Base-by-base conservation (phyloP, 1,140 invertebrate species). In the Akabosia matsudoensis region DNA sequence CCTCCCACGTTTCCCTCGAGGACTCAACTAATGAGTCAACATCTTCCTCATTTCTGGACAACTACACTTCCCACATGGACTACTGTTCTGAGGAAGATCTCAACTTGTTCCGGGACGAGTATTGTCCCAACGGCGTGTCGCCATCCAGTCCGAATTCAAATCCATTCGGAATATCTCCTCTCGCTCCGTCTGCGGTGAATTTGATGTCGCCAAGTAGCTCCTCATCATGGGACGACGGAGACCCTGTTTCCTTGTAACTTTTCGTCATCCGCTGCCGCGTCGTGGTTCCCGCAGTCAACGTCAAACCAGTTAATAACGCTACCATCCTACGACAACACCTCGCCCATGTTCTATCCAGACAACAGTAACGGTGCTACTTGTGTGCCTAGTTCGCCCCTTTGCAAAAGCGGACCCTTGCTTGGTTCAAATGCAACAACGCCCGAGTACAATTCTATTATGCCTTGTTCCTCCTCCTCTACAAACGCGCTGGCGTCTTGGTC, bases 401-500 rank as follows among this genome's bases (percentile, higher is more conserved):
- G 61, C 28, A 67, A 67, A 31, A 67, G 61, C 7, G n/a, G 61
- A 10, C 31, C 61, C 54, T 7, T 18, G 13, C 24, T 30, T 31
- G 28, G 61, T 67, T 67, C 67, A 51, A 72, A 22, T 70, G 72
- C 33, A 52, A 31, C 76, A 34, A n/a, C n/a, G n/a, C 31, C 79
- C 33, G 78, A 78, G 74, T 80, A 80, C 79, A 80, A 80, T 80
- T 75, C 74, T 34, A 73, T 74, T 24, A 61, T 78, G 79, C 79
- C 76, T 80, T 80, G 72, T 61, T 45, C 77, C 18, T 70, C 77
- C 3, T 64, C 33, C 37, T 10, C 61, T 67, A 7, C 61, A 14
- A 61, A 61, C 24, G 54, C 54, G n/a, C 30, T 67, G 4, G 28
- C 61, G 10, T 31, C 61, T 28, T 22, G 26, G 10, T 30, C 61